phyloP scores from a whole-genome alignment of 2,888 invertebrate species.

The Exephanes ischioxanthus region DNA sequence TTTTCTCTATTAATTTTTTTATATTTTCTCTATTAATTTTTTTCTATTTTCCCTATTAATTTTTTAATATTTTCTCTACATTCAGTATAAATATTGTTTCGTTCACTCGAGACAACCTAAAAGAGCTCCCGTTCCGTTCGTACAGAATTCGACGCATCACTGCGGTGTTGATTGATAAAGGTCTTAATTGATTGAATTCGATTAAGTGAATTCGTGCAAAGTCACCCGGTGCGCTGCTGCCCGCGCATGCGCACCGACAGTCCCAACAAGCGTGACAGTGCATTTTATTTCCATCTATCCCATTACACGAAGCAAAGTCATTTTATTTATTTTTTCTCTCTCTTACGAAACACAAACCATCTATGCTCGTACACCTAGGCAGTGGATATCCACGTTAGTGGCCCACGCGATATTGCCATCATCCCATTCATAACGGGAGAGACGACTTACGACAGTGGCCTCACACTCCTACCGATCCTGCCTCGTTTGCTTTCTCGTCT shows the following conservation, averaged over 20 bases:
- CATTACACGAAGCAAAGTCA: constrained; percentile 51
- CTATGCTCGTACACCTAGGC: not conserved
- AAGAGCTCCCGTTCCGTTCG: no score
- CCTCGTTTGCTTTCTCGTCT: constrained; percentile 55
- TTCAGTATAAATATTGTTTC: no score
- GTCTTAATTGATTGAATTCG: no score
- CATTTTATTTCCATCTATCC: constrained; percentile 56
- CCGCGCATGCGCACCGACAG: not conserved
- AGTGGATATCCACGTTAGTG: constrained; percentile 20
- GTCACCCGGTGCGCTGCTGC: not conserved
- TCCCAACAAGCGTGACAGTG: constrained; percentile 37
- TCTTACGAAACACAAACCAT: constrained; percentile 43
- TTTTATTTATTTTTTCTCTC: constrained; percentile 18
- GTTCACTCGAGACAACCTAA: no score
- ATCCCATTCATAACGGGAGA: constrained; percentile 67
- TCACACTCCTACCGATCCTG: constrained; percentile 13
- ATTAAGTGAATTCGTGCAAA: no score
- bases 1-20: no score
- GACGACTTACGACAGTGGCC: constrained; percentile 62
- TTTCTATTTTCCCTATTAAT: no score
- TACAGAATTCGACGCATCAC: no score
- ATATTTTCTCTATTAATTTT: no score
- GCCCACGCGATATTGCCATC: constrained; percentile 65
- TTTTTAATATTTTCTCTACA: no score
- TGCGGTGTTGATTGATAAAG: no score